Conservation (phyloP, 2,888 invertebrate genomes). For the Campoplex capitator region DNA sequence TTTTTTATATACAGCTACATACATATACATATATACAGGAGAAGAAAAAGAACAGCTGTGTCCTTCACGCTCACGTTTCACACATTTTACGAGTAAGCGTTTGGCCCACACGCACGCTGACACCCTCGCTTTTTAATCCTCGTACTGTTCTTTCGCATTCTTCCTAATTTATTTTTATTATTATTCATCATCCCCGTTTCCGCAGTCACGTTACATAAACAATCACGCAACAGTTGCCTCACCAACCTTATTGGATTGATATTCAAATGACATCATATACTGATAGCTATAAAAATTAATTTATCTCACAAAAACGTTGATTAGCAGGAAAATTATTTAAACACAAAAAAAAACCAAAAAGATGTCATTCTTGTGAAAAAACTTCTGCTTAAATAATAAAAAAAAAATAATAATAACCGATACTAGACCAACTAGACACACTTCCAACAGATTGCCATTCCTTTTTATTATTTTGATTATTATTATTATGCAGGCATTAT, state of each 20-base stretch:
- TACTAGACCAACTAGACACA: not conserved
- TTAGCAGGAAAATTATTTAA: too few relatives aligned
- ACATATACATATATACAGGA: conserved; percentile 3
- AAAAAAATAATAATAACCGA: not conserved
- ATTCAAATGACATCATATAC: not conserved
- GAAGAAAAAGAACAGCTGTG: conserved; percentile 51
- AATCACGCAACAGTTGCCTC: not conserved
- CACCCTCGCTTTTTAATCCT: conserved; percentile 31
- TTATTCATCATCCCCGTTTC: not conserved
- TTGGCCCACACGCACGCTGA: conserved; percentile 48
- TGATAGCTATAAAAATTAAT: not conserved
- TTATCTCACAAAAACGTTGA: too few relatives aligned
- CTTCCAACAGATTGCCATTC: not conserved
- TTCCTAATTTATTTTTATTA: not conserved
- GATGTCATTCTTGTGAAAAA: not conserved
- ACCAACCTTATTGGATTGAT: not conserved
- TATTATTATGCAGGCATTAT: conserved; percentile 26
- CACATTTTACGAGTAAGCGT: conserved; percentile 51
- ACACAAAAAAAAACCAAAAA: not conserved
- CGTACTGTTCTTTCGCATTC: not conserved
- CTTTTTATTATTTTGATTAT: not conserved
- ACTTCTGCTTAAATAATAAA: not conserved
- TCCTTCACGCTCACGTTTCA: conserved; percentile 61
- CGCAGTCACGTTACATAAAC: conserved; percentile 4
- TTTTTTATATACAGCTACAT: not conserved